Evolutionary conservation across 1,140 invertebrate genomes (phyloP).

Genomic region (Kradibia gibbosae): DNA sequence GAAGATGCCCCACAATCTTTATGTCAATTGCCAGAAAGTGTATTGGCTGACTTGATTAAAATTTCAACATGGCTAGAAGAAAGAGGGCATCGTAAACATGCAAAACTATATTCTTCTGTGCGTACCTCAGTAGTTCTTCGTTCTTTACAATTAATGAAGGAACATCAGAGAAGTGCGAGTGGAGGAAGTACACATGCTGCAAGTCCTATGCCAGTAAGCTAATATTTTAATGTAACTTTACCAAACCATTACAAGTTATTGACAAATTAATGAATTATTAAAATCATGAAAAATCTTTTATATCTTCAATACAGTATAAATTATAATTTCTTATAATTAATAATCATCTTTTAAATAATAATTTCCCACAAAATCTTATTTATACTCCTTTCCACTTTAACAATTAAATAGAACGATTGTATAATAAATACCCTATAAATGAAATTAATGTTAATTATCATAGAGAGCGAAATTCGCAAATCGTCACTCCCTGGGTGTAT

Average conservation of each 20-base stretch:
- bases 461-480: slow-evolving; percentile 74
- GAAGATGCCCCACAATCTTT: slow-evolving; percentile 69
- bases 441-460: too few relatives aligned
- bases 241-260: too few relatives aligned
- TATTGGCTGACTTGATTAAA: slow-evolving; percentile 81
- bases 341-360: too few relatives aligned
- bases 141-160: slow-evolving; percentile 84
- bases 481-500: slow-evolving; percentile 66
- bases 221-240: background rate
- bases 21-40: slow-evolving; percentile 77
- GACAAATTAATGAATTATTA: too few relatives aligned
- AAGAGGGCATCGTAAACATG: slow-evolving; percentile 83
- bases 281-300: too few relatives aligned
- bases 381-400: too few relatives aligned
- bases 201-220: slow-evolving; percentile 71
- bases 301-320: too few relatives aligned
- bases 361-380: too few relatives aligned
- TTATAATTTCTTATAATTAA: too few relatives aligned
- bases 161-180: slow-evolving; percentile 85
- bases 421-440: too few relatives aligned
- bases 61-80: slow-evolving; percentile 91
- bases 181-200: slow-evolving; percentile 76
- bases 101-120: slow-evolving; percentile 85
- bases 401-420: too few relatives aligned
- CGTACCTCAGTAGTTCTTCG: slow-evolving; percentile 83